Percentiles rank a stretch among this genome's conserved stretches.
These are phyloP conservation scores for Kryptopterus vitreolus DNA, from an alignment of 2,797 vertebrate genomes.

Conservation along the genomic window DNA sequence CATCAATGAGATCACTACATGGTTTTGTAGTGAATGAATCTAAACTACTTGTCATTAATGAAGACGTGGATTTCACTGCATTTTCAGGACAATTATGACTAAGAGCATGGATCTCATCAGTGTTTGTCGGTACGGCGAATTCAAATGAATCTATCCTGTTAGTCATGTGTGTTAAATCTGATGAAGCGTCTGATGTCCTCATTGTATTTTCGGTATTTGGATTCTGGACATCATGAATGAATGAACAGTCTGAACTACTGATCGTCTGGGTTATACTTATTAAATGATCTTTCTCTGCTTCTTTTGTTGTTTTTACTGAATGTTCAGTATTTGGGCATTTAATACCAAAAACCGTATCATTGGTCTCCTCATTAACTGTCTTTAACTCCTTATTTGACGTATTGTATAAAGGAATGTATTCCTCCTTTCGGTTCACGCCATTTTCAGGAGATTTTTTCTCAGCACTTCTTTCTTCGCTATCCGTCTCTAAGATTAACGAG, in stretches of 20 bases:
- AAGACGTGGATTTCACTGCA: background rate
- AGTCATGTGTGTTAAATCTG: background rate
- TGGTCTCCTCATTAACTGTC: background rate
- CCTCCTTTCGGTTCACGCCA: too few relatives aligned
- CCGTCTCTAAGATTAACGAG: too few relatives aligned
- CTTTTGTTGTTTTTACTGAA: background rate
- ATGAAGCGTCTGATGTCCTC: background rate
- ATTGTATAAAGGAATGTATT: too few relatives aligned
- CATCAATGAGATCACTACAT: background rate
- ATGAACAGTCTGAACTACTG: slow-evolving; percentile 35
- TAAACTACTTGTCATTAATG: background rate
- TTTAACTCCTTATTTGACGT: background rate
- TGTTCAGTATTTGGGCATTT: background rate
- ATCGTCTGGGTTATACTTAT: slow-evolving; percentile 22
- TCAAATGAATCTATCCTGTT: background rate
- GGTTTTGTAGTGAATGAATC: background rate
- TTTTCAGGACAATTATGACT: background rate
- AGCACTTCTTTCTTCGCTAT: too few relatives aligned
- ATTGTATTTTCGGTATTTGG: background rate
- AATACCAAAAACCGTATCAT: background rate
- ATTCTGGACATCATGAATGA: background rate
- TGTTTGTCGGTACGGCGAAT: background rate
- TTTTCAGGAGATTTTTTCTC: too few relatives aligned
- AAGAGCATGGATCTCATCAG: background rate
- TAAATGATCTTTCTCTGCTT: background rate